Evolutionary conservation across 2,113 vertebrate species (phyloP), one percentile per base, ranked within the genome.

Genomic region (Corythoichthys intestinalis): DNA sequence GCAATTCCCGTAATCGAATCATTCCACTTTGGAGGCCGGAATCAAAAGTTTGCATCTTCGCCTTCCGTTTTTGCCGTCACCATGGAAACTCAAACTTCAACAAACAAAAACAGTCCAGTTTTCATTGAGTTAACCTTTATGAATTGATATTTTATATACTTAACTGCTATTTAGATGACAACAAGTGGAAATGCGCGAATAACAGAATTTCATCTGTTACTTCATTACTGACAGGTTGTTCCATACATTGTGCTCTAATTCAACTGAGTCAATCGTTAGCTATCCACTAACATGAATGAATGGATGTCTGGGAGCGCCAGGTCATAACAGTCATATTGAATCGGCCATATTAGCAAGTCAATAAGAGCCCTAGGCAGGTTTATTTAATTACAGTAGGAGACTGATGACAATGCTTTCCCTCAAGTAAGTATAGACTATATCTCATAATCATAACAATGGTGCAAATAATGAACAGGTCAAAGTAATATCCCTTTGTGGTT

Each of bases 391-490:
- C 78, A 79, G 71, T 8, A 64, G 89, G 79, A 82, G 87, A 90
- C 90, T 91, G 91, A 95, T 94, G 95, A 93, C 92, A 91, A 92
- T 86, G 89, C 90, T 86, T 69, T 93, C 92, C 93, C 92, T 80
- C 77, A 88, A 94, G 93, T 92, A 85, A 91, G 85, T 93, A 83
- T 81, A 72, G 82, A 86, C 89, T 90, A 90, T 91, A 93, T 92
- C 92, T 94, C 94, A 94, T 95, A 94, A 94, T 95, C 95, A 94
- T 94, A 93, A 94, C 91, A 93, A 92, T 84, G 88, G 92, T 81
- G 92, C 91, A 92, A 94, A 94, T 93, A 91, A 95, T 93, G 84
- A 92, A 88, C 89, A 89, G 92, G 93, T 94, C 93, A 94, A 91
- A 93, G 89, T 92, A 89, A 94, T 93, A 92, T 92, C 88, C 89